Conservation (phyloP, 2,797 vertebrate species). For the Fratercula arctica region DNA sequence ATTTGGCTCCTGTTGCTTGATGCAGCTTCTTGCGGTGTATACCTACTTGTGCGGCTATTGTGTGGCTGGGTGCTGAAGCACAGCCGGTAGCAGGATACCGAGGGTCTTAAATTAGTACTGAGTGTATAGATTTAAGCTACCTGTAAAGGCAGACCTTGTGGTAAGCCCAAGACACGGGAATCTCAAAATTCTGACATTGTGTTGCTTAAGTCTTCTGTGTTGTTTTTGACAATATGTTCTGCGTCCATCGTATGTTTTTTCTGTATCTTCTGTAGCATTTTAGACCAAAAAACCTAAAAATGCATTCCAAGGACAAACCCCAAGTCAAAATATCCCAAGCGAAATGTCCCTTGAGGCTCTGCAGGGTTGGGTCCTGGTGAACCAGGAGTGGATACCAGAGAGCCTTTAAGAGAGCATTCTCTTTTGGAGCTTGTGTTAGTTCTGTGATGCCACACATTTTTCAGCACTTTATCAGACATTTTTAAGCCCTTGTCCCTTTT, state of each 20-base stretch:
- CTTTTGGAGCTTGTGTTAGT: neutral
- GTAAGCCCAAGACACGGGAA: neutral
- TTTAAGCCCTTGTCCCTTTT: neutral
- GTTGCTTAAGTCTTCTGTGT: neutral
- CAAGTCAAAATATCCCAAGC: neutral
- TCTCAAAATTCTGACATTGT: neutral
- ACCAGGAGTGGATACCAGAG: neutral
- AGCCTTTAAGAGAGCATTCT: neutral
- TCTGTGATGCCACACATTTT: neutral
- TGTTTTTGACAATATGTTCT: neutral
- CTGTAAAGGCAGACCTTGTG: neutral
- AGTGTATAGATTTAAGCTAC: neutral
- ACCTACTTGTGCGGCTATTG: neutral
- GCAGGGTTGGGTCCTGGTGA: neutral
- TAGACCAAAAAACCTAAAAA: neutral
- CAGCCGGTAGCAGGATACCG: neutral
- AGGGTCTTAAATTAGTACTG: neutral
- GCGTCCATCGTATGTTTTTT: rapidly evolving
- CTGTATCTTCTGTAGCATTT: neutral
- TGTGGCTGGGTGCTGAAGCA: neutral
- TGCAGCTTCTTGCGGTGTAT: neutral
- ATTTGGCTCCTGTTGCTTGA: neutral
- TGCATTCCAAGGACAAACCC: neutral
- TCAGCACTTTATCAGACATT: neutral
- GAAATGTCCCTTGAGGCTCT: neutral